phyloP scores from a whole-genome alignment of 2,888 invertebrate genomes.

The Halocaridina rubra region DNA sequence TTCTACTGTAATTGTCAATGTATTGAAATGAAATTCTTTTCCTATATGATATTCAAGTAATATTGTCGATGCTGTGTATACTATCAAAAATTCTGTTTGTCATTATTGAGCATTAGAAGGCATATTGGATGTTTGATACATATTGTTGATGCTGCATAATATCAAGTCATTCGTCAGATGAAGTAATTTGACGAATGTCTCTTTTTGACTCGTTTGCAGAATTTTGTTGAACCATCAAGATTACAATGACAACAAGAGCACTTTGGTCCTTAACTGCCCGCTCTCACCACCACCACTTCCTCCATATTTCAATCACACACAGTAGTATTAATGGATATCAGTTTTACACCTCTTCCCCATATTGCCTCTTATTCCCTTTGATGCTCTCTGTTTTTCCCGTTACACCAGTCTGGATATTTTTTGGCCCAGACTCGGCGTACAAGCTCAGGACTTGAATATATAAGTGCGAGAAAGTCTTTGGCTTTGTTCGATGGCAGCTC shows the following conservation, averaged over 20 bases:
- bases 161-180: too few relatives aligned
- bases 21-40: too few relatives aligned
- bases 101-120: too few relatives aligned
- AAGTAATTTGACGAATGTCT: not conserved
- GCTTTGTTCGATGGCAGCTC: slow-evolving; percentile 34
- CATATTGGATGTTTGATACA: too few relatives aligned
- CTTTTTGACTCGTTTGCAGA: slow-evolving; percentile 53
- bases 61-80: too few relatives aligned
- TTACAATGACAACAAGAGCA: slow-evolving; percentile 60
- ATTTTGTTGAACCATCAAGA: slow-evolving; percentile 58
- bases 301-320: slow-evolving; percentile 12
- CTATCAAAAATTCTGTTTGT: too few relatives aligned
- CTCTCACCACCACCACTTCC: slow-evolving; percentile 47
- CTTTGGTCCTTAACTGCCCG: slow-evolving; percentile 55
- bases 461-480: slow-evolving; percentile 18
- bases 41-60: too few relatives aligned
- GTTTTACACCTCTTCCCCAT: slow-evolving; percentile 16
- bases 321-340: slow-evolving; percentile 11
- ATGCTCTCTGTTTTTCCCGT: not conserved
- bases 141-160: too few relatives aligned
- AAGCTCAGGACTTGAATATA: slow-evolving; percentile 55
- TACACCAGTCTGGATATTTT: slow-evolving; percentile 40
- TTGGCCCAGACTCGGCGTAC: slow-evolving; percentile 49
- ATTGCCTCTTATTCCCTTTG: not conserved
- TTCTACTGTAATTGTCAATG: too few relatives aligned